Evolutionary conservation across 2,113 vertebrate species (phyloP).

Genomic region (Rynchops niger): DNA sequence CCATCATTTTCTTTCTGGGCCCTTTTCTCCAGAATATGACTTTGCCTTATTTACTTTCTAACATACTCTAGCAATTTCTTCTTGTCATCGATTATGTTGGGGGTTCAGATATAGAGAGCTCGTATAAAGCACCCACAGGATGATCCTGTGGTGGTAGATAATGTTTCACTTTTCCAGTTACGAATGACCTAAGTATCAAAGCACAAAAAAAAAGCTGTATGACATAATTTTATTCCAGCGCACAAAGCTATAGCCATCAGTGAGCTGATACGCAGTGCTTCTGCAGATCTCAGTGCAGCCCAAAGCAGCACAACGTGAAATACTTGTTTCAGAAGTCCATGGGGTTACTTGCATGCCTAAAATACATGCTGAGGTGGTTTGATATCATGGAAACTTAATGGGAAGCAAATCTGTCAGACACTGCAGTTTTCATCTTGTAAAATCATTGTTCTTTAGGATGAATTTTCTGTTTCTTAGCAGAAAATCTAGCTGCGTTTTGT

Average conservation of each 20-base stretch:
- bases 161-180: not conserved
- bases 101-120: not conserved
- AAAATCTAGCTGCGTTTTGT: not conserved
- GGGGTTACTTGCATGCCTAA: not conserved
- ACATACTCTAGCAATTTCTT: not conserved
- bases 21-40: not conserved
- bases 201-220: not conserved
- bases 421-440: not conserved
- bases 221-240: not conserved
- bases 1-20: not conserved
- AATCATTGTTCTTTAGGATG: not conserved
- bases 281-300: not conserved
- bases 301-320: not conserved
- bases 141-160: rapidly evolving
- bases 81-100: not conserved
- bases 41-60: not conserved
- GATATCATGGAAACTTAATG: not conserved
- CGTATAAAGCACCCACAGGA: not conserved
- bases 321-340: not conserved
- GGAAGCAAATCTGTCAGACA: not conserved
- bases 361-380: not conserved
- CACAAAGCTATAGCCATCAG: not conserved
- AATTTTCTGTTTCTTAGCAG: not conserved
- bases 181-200: not conserved
- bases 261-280: not conserved